phyloP scores from a whole-genome alignment of 2,888 invertebrate species.

The Tromatobia lineatoria region DNA sequence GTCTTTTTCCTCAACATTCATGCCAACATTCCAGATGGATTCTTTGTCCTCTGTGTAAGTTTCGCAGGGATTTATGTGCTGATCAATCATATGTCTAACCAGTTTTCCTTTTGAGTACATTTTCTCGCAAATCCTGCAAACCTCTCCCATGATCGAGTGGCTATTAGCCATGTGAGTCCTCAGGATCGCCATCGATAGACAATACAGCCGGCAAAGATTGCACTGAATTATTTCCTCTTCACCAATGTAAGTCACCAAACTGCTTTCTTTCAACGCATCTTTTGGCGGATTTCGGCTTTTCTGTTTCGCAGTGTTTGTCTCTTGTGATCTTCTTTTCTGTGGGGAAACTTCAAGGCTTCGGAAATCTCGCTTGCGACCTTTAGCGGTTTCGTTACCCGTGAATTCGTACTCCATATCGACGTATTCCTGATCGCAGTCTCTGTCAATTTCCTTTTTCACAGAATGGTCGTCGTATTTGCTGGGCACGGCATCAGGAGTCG shows the following conservation, averaged over 20 bases:
- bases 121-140: conserved; percentile 73
- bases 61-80: conserved; percentile 68
- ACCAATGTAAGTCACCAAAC: conserved; percentile 35
- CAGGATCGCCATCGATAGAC: conserved; percentile 46
- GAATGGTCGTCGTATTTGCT: neutral
- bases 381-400: neutral
- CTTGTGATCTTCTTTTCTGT: neutral
- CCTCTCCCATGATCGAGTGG: conserved; percentile 69
- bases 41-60: neutral
- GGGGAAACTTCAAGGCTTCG: neutral
- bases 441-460: neutral
- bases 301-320: neutral
- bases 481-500: neutral
- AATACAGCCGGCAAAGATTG: conserved; percentile 61
- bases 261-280: neutral
- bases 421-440: neutral
- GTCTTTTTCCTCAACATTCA: conserved; percentile 67
- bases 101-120: conserved; percentile 71
- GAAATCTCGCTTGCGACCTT: neutral
- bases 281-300: neutral
- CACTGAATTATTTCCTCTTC: conserved; percentile 64
- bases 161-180: conserved; percentile 69
- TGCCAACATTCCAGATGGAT: conserved; percentile 28
- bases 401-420: neutral
- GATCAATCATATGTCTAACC: conserved; percentile 74